A percentile compares a stretch with the other conserved stretches of the same genome.
These are phyloP conservation scores for Epinotia ramella DNA, from an alignment of 2,888 invertebrate species.

Conservation along the genomic window DNA sequence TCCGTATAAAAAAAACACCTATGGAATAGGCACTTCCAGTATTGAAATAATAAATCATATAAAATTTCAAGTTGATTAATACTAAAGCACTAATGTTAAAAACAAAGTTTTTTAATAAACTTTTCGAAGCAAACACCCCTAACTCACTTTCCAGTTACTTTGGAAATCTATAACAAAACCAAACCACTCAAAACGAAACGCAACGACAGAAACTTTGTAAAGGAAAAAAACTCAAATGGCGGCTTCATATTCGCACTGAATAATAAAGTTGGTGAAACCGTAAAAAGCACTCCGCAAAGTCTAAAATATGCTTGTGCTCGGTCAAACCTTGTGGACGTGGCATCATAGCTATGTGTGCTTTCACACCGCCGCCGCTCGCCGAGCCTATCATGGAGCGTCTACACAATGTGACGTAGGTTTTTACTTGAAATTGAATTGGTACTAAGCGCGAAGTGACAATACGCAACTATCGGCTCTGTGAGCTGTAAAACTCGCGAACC, in stretches of 20 bases:
- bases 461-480: no score
- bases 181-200: constrained; percentile 1
- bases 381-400: background rate
- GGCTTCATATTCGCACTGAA: constrained; percentile 32
- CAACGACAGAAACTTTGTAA: constrained; percentile 16
- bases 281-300: constrained; percentile 41
- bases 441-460: no score
- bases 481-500: no score
- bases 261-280: constrained; percentile 36
- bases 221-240: constrained; percentile 18
- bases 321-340: constrained; percentile 39
- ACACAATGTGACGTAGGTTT: no score
- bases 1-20: no score
- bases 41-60: no score
- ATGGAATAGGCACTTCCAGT: no score
- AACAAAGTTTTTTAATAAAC: background rate
- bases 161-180: background rate
- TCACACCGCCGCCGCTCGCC: background rate
- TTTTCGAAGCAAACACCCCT: background rate
- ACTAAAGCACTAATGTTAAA: no score
- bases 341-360: constrained; percentile 2
- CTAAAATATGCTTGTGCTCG: constrained; percentile 40
- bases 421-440: no score
- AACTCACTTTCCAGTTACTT: background rate
- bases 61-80: no score